These are phyloP conservation scores for Ciconia maguari DNA, from an alignment of 2,113 vertebrate species.

Conservation along the genomic window DNA sequence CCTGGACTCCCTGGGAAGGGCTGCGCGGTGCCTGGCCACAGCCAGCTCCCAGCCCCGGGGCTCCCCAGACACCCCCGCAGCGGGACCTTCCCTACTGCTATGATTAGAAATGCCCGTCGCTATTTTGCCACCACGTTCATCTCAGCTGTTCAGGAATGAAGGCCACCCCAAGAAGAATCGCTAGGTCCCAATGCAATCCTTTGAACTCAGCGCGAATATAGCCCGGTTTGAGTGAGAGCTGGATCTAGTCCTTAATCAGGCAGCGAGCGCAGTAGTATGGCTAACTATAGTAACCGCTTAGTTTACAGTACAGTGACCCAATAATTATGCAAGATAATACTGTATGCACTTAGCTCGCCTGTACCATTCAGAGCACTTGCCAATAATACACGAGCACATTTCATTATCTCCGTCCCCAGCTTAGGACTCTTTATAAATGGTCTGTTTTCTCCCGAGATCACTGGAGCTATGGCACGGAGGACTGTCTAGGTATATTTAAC, in stretches of 20 bases:
- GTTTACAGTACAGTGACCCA: slow-evolving; percentile 66
- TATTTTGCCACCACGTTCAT: neutral
- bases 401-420: slow-evolving; percentile 63
- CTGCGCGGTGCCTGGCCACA: fast-evolving
- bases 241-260: slow-evolving; percentile 12
- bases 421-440: slow-evolving; percentile 33
- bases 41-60: neutral
- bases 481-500: slow-evolving; percentile 76
- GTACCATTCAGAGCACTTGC: slow-evolving; percentile 52
- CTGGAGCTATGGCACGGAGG: neutral
- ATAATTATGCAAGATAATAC: slow-evolving; percentile 75
- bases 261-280: neutral
- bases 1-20: neutral
- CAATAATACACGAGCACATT: slow-evolving; percentile 53
- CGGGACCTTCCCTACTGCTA: neutral
- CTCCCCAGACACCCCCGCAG: neutral
- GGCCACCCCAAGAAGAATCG: neutral
- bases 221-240: neutral
- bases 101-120: neutral
- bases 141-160: neutral
- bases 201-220: neutral
- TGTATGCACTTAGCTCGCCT: slow-evolving; percentile 64
- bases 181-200: neutral
- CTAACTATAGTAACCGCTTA: slow-evolving; percentile 69
- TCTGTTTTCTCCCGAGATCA: slow-evolving; percentile 58